phyloP scores from a whole-genome alignment of 2,888 invertebrate species.

The Heliconius cydno region DNA sequence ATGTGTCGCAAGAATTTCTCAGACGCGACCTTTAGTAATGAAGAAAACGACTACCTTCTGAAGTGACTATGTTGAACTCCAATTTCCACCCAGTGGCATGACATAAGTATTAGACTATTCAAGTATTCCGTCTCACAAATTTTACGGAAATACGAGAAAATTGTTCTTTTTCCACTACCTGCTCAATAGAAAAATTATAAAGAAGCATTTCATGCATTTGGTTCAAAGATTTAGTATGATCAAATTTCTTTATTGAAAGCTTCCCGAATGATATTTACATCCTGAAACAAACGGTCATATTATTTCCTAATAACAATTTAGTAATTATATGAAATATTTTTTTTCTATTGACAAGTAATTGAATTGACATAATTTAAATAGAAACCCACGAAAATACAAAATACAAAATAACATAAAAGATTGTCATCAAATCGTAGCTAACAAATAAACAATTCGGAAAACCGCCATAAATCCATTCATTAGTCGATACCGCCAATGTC shows the following conservation, averaged over 20 bases:
- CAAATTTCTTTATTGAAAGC: too few relatives aligned
- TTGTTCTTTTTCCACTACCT: neutral
- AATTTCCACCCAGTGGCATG: neutral
- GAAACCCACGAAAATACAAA: neutral
- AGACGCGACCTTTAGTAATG: neutral
- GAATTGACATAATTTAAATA: neutral
- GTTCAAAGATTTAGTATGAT: neutral
- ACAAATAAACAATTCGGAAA: neutral
- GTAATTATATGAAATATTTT: too few relatives aligned
- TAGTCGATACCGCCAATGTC: conserved; percentile 39
- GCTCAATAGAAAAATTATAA: neutral
- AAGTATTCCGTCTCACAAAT: neutral
- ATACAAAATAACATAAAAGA: neutral
- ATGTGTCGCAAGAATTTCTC: neutral
- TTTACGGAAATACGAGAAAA: neutral
- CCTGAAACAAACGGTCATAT: too few relatives aligned
- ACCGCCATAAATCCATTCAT: conserved; percentile 37
- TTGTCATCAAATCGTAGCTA: neutral
- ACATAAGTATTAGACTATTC: neutral
- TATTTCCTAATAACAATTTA: too few relatives aligned
- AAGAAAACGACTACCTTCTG: neutral
- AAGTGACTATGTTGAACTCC: neutral
- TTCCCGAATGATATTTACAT: too few relatives aligned
- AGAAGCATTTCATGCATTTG: neutral
- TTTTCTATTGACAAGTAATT: too few relatives aligned